A percentile compares a stretch with the other conserved stretches of the same genome.
Evolutionary conservation across 92 coral and sea anemone species (phyloP).

Genomic region (Phenganax stokvisi): DNA sequence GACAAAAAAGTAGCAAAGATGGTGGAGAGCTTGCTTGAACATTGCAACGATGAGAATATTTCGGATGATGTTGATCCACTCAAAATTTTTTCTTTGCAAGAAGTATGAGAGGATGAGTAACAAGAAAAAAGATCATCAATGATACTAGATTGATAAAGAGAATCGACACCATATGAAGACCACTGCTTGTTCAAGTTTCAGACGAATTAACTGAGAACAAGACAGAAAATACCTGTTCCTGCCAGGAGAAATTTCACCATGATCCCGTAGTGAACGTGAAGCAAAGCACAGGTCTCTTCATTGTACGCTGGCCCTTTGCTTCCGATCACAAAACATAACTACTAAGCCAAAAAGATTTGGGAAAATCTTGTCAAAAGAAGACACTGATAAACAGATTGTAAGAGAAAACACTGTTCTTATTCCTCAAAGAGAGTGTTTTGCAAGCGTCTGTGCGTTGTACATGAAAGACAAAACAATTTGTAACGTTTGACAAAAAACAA

Average conservation of each 20-base stretch:
- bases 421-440: constrained; percentile 15
- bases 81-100: constrained; percentile 3
- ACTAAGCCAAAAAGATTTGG: constrained; percentile 4
- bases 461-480: constrained; percentile 34
- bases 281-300: constrained; percentile 24
- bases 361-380: not conserved
- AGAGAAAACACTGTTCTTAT: constrained; percentile 19
- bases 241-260: constrained; percentile 33
- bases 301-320: constrained; percentile 28
- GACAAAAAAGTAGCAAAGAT: constrained; percentile 17
- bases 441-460: constrained; percentile 31
- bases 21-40: constrained; percentile 26
- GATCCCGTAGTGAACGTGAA: constrained; percentile 32
- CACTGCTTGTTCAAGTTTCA: not conserved
- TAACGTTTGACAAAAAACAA: constrained; percentile 17
- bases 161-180: not conserved
- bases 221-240: constrained; percentile 24
- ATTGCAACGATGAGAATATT: constrained; percentile 15
- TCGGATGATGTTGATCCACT: constrained; percentile 11
- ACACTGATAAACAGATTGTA: not conserved
- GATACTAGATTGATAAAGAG: not conserved
- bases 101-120: not conserved
- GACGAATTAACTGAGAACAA: constrained; percentile 8
- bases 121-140: constrained; percentile 2
- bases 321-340: constrained; percentile 13